Base-by-base conservation (phyloP, 2,888 invertebrate species). In the Megaustenia siamemsis region DNA sequence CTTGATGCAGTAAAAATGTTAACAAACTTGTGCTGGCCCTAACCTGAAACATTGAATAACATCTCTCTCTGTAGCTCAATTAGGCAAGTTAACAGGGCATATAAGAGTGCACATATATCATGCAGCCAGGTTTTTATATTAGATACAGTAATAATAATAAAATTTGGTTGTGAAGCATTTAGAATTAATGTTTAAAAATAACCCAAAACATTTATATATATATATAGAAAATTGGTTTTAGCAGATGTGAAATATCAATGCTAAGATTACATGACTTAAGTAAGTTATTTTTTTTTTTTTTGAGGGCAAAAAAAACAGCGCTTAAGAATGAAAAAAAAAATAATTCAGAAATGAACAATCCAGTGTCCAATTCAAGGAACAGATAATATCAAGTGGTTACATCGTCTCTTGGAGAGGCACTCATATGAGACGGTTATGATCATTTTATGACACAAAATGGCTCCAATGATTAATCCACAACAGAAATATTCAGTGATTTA, bases 201-300 rank as follows among this genome's bases (percentile, higher is more conserved):
- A 43, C 68, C 49, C 69, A 69, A 63, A 69, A 81, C 68, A 68
- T 69, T 38, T 28, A 81, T 40, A 80, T 68, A 81, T 40, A 80
- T 68, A 53, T 38, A 32, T 32, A 40, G 63, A 60, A 66, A 69
- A 49, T 12, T 81, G 40, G 68, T 35, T 53, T 8, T 71, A 43
- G 69, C 24, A 68, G 68, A 40, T 35, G 38, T 79, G 60, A 40
- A 32, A 45, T 68, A 32, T 21, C 40, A 82, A 82, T 73, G 56
- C 38, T 40, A 28, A 28, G 49, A 71, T 81, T 81, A 81, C 35
- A 81, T 81, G 60, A 10, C 18, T 68, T 81, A 69, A 71, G 81
- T 81, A 81, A 81, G 53, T 81, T 43, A n/a, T n/a, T n/a, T n/a
- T n/a, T n/a, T n/a, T n/a, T n/a, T n/a, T n/a, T n/a, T n/a, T n/a